Base-by-base conservation (phyloP, 2,113 vertebrate genomes). In the Dendropsophus ebraccatus region DNA sequence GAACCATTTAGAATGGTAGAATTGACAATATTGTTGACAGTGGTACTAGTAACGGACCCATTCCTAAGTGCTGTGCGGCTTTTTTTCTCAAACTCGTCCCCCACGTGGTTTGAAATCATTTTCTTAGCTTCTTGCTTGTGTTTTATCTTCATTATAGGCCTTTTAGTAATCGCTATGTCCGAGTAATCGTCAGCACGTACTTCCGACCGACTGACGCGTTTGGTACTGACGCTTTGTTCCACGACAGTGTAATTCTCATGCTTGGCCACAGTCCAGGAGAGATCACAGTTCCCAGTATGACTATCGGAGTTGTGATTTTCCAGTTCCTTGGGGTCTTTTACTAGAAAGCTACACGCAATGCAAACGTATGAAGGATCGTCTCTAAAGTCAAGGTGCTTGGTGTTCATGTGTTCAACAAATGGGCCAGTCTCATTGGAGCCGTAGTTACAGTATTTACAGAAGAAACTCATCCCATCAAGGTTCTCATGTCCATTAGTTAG, bases 141-240 rank as follows among this genome's bases (percentile, higher is more conserved):
- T 91, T 97, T 99, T 89, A 98, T 97, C 92, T 96, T 98, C 97
- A 99, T 99, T 89, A 99, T 99, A 30, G 98, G 98, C 0, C 96
- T 98, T 94, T 98, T 99, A 87, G 96, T 98, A 88, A 99, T 97
- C 52, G 96, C 96, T 89, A 99, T 99, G 89, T 97, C 98, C 0
- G 92, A 91, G 86, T 94, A 93, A 85, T 93, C 30, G 0, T 92
- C 91, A 25, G 90, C 82, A 75, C 87, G 93, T 87, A 94, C 89
- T 12, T 85, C 88, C 19, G 10, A 21, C 8, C 10, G 49, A 9
- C 49, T 25, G 1, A 9, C 21, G 17, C 32, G 30, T 30, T 87
- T 76, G 35, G 94, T 93, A 19, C 88, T 87, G 75, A 96, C 65
- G 62, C 90, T 96, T 91, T 99, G 98, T 88, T 99, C 97, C 87